Conservation (phyloP, 2,888 invertebrate genomes). For the Andrena dorsata region DNA sequence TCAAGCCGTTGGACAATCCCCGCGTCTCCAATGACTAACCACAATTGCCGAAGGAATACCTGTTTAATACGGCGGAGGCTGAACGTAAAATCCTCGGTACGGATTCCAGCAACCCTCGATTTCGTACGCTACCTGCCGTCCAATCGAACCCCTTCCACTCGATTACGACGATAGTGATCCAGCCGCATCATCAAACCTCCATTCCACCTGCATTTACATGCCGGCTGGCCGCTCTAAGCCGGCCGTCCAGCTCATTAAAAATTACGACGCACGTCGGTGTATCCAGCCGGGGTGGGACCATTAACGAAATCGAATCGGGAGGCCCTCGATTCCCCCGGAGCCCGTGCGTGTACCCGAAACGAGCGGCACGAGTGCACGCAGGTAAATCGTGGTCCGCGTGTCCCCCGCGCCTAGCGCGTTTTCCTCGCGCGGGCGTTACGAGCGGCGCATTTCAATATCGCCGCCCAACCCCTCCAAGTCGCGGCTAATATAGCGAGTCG, state of each 20-base stretch:
- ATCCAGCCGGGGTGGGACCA: constrained; percentile 41
- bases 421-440: constrained; percentile 49
- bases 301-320: constrained; percentile 71
- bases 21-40: too few relatives aligned
- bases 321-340: constrained; percentile 45
- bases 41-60: too few relatives aligned
- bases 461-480: constrained; percentile 13
- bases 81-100: background rate
- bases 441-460: constrained; percentile 68
- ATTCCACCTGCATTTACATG: constrained; percentile 60
- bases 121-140: too few relatives aligned
- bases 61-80: background rate
- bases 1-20: too few relatives aligned
- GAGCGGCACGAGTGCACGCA: constrained; percentile 19
- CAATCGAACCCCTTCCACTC: constrained; percentile 32
- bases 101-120: too few relatives aligned
- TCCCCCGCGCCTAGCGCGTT: constrained; percentile 28
- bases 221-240: constrained; percentile 50
- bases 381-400: background rate
- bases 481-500: constrained; percentile 57
- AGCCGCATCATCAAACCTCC: constrained; percentile 52
- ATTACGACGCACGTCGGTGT: constrained; percentile 64
- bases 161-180: constrained; percentile 34
- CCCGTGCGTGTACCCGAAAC: constrained; percentile 40
- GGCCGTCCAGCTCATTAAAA: constrained; percentile 65